Percentiles rank a stretch among this genome's conserved stretches.
Evolutionary conservation across 2,113 vertebrate genomes (phyloP).

Genomic region (Misgurnus mizolepis): DNA sequence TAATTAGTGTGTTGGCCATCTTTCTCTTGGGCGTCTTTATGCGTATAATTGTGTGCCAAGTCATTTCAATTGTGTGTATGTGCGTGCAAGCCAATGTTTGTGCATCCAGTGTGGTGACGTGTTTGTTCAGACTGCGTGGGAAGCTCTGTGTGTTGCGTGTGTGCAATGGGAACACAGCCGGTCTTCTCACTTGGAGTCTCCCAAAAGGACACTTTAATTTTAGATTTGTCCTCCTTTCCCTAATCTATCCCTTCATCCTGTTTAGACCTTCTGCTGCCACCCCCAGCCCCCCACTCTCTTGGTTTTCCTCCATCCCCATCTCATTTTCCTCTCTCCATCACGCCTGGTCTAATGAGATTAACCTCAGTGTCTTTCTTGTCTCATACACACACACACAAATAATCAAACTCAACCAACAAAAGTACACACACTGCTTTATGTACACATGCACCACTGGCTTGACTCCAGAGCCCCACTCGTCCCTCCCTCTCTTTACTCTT

Average conservation of each 20-base stretch:
- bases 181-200: conserved; percentile 55
- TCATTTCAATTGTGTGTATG: conserved; percentile 50
- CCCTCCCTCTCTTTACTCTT: conserved; percentile 44
- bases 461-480: conserved; percentile 53
- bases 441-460: conserved; percentile 61
- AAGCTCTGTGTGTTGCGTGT: conserved; percentile 63
- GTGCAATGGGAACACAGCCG: conserved; percentile 63
- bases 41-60: conserved; percentile 36
- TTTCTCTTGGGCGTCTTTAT: conserved; percentile 7
- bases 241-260: conserved; percentile 70
- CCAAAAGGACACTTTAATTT: conserved; percentile 44
- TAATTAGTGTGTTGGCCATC: conserved; percentile 12
- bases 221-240: conserved; percentile 36
- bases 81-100: conserved; percentile 54
- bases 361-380: conserved; percentile 65
- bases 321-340: conserved; percentile 60
- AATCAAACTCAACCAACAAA: conserved; percentile 43
- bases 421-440: conserved; percentile 49
- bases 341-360: conserved; percentile 74
- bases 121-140: conserved; percentile 40
- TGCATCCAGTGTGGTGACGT: conserved; percentile 18
- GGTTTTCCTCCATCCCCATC: conserved; percentile 1
- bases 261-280: conserved; percentile 66
- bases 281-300: conserved; percentile 27
- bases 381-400: conserved; percentile 51